A percentile compares a stretch with the other conserved stretches of the same genome.
These are phyloP conservation scores for Esox masquinongy DNA, from an alignment of 2,797 vertebrate species.

Conservation along the genomic window DNA sequence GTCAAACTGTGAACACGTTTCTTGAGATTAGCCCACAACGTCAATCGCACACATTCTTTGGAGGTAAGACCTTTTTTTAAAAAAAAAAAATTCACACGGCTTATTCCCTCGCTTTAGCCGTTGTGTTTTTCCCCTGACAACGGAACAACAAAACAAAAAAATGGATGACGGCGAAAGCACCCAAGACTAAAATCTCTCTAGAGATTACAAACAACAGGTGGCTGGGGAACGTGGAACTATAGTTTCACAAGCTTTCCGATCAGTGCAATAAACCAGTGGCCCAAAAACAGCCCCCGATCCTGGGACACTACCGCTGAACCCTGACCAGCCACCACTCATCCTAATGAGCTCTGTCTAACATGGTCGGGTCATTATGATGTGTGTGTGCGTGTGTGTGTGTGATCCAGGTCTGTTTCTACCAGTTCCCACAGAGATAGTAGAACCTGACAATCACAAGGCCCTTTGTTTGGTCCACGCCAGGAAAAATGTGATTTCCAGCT, in stretches of 20 bases:
- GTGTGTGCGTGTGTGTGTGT: constrained; percentile 25
- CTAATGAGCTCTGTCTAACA: constrained; percentile 51
- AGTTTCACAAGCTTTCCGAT: constrained; percentile 10
- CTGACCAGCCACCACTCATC: constrained; percentile 41
- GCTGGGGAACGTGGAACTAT: constrained; percentile 11
- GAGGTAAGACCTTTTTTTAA: neutral
- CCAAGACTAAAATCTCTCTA: constrained; percentile 5
- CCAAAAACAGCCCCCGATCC: constrained; percentile 32
- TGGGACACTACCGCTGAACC: constrained; percentile 19
- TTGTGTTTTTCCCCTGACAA: neutral
- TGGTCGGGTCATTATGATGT: constrained; percentile 32
- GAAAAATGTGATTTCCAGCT: too few relatives aligned
- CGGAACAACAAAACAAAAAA: neutral
- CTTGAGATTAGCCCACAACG: neutral
- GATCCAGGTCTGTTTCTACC: too few relatives aligned
- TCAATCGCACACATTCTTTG: neutral
- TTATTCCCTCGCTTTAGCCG: too few relatives aligned
- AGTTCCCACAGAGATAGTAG: too few relatives aligned
- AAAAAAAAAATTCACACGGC: too few relatives aligned
- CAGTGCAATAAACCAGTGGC: neutral
- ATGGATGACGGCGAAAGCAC: neutral
- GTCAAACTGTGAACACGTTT: neutral
- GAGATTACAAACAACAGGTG: constrained; percentile 18
- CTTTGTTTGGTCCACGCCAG: too few relatives aligned
- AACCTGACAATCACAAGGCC: too few relatives aligned